Percentiles rank a stretch among this genome's conserved stretches.
Conservation (phyloP, 1,140 invertebrate species). For the Matsumurasca onukii region DNA sequence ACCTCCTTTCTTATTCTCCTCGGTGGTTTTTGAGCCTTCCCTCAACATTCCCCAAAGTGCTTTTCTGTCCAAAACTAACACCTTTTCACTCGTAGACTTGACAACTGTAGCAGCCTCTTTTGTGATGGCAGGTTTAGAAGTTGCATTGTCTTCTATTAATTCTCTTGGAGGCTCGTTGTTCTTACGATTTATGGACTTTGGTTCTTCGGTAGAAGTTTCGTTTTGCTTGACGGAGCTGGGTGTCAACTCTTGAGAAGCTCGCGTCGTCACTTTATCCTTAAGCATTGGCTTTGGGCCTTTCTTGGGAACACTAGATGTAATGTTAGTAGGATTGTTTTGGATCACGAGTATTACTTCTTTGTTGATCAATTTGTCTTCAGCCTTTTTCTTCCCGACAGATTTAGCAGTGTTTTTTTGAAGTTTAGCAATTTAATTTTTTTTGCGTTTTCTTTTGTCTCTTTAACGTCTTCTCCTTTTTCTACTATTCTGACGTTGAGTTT, state of each 20-base stretch:
- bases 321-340: background rate
- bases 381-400: background rate
- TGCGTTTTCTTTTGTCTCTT: background rate
- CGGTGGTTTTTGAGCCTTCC: conserved; percentile 45
- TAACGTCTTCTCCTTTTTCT: background rate
- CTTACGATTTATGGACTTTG: background rate
- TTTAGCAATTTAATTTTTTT: conserved; percentile 1
- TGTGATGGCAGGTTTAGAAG: background rate
- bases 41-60: conserved; percentile 59
- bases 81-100: conserved; percentile 45
- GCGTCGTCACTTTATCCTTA: conserved; percentile 2
- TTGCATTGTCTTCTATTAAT: background rate
- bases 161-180: background rate
- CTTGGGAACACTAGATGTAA: conserved; percentile 3
- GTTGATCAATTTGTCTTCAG: background rate
- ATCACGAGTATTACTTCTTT: conserved; percentile 7
- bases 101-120: conserved; percentile 12
- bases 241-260: background rate
- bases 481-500: background rate
- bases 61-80: conserved; percentile 58
- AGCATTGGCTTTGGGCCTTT: conserved; percentile 13
- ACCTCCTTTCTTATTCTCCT: conserved; percentile 3
- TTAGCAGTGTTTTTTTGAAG: background rate
- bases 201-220: background rate
- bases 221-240: background rate